Evolutionary conservation across 92 coral and sea anemone species (phyloP), one percentile per base, ranked within the genome.

Genomic region (Meandrina meandrites): DNA sequence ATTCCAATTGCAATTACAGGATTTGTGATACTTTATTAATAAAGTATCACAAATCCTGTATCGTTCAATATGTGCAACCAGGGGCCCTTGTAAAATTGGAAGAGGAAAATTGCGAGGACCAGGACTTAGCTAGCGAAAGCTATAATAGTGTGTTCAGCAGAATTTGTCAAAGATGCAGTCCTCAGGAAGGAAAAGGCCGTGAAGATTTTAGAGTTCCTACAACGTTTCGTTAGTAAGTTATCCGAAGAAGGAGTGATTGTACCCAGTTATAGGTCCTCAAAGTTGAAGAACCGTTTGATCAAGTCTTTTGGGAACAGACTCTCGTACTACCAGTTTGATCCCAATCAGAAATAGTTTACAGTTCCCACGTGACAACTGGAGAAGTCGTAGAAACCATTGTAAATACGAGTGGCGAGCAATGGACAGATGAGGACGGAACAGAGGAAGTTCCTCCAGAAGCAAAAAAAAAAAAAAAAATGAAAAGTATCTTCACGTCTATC

Each of bases 251-350:
- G n/a, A n/a, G n/a, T n/a, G n/a, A n/a, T n/a, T n/a, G n/a, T 79
- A 27, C 82, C 64, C 35, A 80, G 56, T 42, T 91, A 91, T 87
- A 88, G 94, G 82, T 84, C 87, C 37, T 89, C 94, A 47, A 88
- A 91, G 92, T 56, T 91, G 82, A 91, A 91, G 62, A 78, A 80
- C 30, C 81, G 92, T 42, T 87, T 89, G 22, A 80, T 88, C 31
- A 84, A 85, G 79, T 66, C 73, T 76, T 84, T 91, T 45, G 92
- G 92, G 64, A 72, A 81, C 37, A 34, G 71, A 11, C 72, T 89
- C 53, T 81, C 88, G 22, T 89, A 81, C 62, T 85, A 74, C 34
- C 94, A 92, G 58, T 92, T 50, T 67, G 47, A 75, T 85, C 86
- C 70, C 84, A 78, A 66, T 86, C 94, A 64, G 94, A 88, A 84